These are phyloP conservation scores for Cepphus grylle DNA, from an alignment of 2,113 vertebrate genomes.

Conservation along the genomic window DNA sequence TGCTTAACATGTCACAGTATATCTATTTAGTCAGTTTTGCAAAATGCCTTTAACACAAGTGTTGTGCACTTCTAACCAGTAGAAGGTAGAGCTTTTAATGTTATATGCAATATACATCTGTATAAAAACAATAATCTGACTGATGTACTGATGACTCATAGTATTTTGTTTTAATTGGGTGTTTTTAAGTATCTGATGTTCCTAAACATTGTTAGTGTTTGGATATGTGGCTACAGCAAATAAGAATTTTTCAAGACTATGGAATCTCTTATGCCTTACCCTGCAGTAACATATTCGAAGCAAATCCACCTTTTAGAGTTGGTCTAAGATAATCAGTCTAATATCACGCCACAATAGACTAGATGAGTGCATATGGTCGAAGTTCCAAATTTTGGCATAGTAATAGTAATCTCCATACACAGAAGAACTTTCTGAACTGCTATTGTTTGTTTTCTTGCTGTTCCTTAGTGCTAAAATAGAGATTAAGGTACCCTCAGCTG, in stretches of 20 bases:
- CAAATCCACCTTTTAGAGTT: background rate
- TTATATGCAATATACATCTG: background rate
- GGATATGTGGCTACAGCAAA: background rate
- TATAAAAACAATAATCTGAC: background rate
- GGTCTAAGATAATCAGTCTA: background rate
- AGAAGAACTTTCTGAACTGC: background rate
- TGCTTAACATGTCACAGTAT: background rate
- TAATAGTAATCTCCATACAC: background rate
- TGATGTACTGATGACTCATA: background rate
- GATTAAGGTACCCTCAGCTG: background rate
- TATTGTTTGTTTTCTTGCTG: background rate
- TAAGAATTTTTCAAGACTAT: background rate
- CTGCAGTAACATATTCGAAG: background rate
- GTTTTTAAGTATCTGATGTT: background rate
- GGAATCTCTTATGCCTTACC: background rate
- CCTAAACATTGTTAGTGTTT: background rate
- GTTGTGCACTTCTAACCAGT: background rate
- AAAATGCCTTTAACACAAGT: background rate
- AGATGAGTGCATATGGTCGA: background rate
- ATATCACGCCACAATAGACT: background rate
- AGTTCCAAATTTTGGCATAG: background rate
- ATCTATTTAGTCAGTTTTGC: background rate
- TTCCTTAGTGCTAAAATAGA: background rate
- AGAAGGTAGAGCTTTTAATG: background rate
- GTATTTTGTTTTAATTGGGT: background rate